Evolutionary conservation across 2,113 vertebrate species (phyloP), one percentile per base, ranked within the genome.

Genomic region (Thalassoma bifasciatum): DNA sequence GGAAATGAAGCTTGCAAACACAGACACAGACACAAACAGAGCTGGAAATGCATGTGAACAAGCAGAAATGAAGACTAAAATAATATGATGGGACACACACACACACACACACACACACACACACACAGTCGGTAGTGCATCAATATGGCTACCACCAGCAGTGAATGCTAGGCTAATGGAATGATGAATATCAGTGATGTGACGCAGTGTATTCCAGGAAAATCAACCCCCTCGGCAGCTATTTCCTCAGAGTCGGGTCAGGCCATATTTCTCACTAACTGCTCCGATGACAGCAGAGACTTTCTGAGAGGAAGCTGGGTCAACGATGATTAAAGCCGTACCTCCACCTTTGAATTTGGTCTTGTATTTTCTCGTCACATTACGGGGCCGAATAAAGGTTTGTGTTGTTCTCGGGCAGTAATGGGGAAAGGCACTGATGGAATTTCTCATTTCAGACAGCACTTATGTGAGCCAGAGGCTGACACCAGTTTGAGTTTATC

Each of bases 161-260:
- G 63, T 0, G 82, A 22, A 71, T 17, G 79, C 72, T 63, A 71
- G 19, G 75, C 66, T 84, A 85, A 91, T 86, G 77, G 77, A 59
- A 83, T 86, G 87, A 86, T 79, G 69, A 79, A 89, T 84, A 82
- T 72, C 57, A 58, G 77, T 61, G 0, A 10, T 44, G 58, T 60
- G 77, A 71, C 70, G 53, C 79, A 52, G 79, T 24, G 74, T 69
- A 37, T 88, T 88, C 85, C 89, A 83, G 86, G 86, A 91, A 89
- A 81, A 13, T 63, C 72, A 44, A 16, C 72, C 84, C 86, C 71
- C 79, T 30, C 63, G 23, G 72, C 80, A 64, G 74, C 61, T 59
- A 56, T 69, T 76, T 85, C 81, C 81, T 66, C 68, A 21, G 72
- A 51, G 63, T 13, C 36, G 51, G 61, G 73, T 57, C 60, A 2